phyloP scores from a whole-genome alignment of 2,113 vertebrate genomes.

The Nesogale talazaci region DNA sequence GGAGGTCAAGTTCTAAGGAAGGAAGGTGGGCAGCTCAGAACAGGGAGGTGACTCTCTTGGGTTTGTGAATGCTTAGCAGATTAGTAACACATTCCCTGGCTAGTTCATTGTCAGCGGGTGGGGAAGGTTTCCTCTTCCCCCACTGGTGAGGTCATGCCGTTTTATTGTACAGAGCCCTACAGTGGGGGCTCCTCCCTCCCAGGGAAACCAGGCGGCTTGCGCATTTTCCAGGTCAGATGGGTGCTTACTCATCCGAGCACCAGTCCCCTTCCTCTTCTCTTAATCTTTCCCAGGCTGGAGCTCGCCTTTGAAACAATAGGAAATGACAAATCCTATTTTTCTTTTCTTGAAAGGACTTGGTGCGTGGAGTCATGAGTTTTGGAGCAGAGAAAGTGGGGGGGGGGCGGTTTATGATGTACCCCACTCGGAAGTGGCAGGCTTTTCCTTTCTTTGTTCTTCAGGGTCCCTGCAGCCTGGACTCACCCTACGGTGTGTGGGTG shows the following conservation, averaged over 20 bases:
- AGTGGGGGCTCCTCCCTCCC: conserved; percentile 73
- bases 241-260: conserved; percentile 74
- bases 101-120: background rate
- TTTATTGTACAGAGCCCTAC: conserved; percentile 8
- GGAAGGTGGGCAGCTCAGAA: conserved; percentile 40
- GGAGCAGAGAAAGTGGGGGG: conserved; percentile 69
- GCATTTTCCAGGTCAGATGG: conserved; percentile 77
- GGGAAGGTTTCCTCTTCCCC: conserved; percentile 25
- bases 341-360: conserved; percentile 76
- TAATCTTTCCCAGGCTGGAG: conserved; percentile 77
- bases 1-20: conserved; percentile 58
- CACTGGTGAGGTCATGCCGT: conserved; percentile 39
- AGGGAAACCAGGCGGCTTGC: conserved; percentile 8
- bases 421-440: conserved; percentile 90
- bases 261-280: conserved; percentile 66
- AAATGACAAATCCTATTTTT: conserved; percentile 80
- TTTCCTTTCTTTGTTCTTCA: conserved; percentile 94
- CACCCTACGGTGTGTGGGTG: conserved; percentile 66
- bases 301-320: conserved; percentile 74
- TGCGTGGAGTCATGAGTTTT: conserved; percentile 39
- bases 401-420: conserved; percentile 67
- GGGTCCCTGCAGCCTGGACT: conserved; percentile 68
- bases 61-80: conserved; percentile 31
- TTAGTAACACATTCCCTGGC: conserved; percentile 46
- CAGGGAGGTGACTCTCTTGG: conserved; percentile 18